Base-by-base conservation (phyloP, 2,888 invertebrate species). In the Watsonalla binaria region DNA sequence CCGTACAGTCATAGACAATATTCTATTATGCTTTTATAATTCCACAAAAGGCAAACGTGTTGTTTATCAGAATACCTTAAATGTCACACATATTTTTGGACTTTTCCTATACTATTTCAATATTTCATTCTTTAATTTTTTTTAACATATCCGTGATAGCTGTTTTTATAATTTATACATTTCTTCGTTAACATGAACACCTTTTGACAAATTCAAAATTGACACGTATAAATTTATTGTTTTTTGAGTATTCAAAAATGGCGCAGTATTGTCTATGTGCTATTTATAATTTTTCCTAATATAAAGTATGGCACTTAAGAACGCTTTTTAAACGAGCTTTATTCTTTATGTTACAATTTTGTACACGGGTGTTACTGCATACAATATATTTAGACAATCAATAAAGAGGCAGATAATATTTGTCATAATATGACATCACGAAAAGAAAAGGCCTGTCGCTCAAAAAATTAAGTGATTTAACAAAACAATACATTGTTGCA, bases 1-100 rank as follows among this genome's bases (percentile, higher is more conserved):
- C 66, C 62, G 70, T 70, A 69, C 65, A 63, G 55, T 66, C 82
- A 84, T 79, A 82, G 81, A 80, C 82, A 77, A 75, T 56, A 61
- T 47, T 59, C 54, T 45, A 14, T 13, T 39, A 46, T 45, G 35
- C 6, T 14, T 6, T 15, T 46, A 13, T 46, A 46, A 46, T 14
- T 15, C 46, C 14, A 46, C 15, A 15, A 15, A 46, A 46, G 14
- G 14, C 15, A 46, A 14, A 14, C 14, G 13, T 46, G 11, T 42
- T 42, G 42, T 5, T 14, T 14, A 46, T 13, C 46, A 14, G 14
- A 42, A 42, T 42, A 11, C 42, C 42, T 42, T 11, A 42, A 42
- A 42, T 42, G 42, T 42, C 42, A 42, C 11, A 42, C 42, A 42
- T 42, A 5, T 42, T 42, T 42, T 42, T 42, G 42, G 11, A 5